These are phyloP conservation scores for Dorcus hopei DNA, from an alignment of 2,888 invertebrate genomes.

Conservation along the genomic window DNA sequence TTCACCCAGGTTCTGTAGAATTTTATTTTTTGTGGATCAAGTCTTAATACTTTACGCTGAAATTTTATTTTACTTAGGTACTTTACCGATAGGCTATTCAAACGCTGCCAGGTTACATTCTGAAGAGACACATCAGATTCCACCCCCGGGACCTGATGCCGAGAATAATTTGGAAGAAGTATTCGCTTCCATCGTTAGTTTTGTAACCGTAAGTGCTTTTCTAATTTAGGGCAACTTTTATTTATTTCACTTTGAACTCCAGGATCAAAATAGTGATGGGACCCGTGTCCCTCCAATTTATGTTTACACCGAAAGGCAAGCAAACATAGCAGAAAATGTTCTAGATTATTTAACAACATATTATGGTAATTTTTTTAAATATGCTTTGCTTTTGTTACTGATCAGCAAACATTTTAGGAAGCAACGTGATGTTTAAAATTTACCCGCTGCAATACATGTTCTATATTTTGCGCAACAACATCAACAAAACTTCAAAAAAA, in stretches of 20 bases:
- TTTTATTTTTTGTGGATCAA: conserved; percentile 15
- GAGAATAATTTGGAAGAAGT: conserved; percentile 34
- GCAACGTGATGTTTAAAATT: conserved; percentile 29
- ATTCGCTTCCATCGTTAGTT: not conserved
- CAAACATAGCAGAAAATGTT: conserved; percentile 38
- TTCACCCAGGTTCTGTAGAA: conserved; percentile 44
- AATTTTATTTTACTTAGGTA: conserved; percentile 21
- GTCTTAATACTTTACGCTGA: not conserved
- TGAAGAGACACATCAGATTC: conserved; percentile 48
- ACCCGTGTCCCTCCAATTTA: conserved; percentile 47
- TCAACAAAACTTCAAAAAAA: conserved; percentile 2
- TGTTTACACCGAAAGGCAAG: conserved; percentile 39
- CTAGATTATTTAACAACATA: conserved; percentile 33
- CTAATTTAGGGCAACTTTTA: not conserved
- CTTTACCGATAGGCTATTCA: conserved; percentile 47
- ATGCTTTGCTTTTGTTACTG: conserved; percentile 26
- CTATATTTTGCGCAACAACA: conserved; percentile 32
- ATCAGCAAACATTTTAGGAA: conserved; percentile 33
- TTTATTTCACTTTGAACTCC: conserved; percentile 3
- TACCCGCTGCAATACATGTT: conserved; percentile 42
- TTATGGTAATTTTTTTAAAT: conserved; percentile 28
- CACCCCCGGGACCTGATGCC: conserved; percentile 39
- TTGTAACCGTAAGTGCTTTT: conserved; percentile 4
- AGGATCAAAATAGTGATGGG: conserved; percentile 18
- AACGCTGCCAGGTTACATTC: conserved; percentile 45